Evolutionary conservation across 1,140 invertebrate species (phyloP).

Genomic region (Pteromalus puparum): DNA sequence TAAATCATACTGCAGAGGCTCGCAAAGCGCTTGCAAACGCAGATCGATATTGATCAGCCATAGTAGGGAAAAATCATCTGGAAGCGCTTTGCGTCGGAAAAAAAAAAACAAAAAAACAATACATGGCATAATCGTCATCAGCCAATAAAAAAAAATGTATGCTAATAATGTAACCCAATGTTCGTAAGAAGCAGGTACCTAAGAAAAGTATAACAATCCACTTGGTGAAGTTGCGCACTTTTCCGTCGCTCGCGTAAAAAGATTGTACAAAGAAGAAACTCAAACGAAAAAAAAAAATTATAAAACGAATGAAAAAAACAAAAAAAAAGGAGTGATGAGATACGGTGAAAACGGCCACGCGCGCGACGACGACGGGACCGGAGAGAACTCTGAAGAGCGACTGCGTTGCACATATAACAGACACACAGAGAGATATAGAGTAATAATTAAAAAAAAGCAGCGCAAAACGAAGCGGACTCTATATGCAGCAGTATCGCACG

Average conservation of each 20-base stretch:
- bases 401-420: neutral
- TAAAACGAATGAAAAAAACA: neutral
- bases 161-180: neutral
- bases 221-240: neutral
- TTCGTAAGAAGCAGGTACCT: neutral
- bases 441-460: neutral
- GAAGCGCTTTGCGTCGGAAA: neutral
- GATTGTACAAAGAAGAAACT: neutral
- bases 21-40: neutral
- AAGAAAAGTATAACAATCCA: neutral
- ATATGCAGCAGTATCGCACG: neutral
- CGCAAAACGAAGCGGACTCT: neutral
- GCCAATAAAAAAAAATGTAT: neutral
- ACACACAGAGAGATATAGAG: neutral
- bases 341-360: neutral
- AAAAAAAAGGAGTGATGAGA: slow-evolving; percentile 11
- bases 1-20: slow-evolving; percentile 1
- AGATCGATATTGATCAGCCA: neutral
- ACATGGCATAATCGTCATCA: neutral
- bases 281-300: neutral
- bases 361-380: neutral
- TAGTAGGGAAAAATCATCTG: neutral
- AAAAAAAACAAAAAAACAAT: neutral
- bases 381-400: slow-evolving; percentile 21
- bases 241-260: neutral